Base-by-base conservation (phyloP, 1,140 invertebrate genomes). In the Cotesia glomerata region DNA sequence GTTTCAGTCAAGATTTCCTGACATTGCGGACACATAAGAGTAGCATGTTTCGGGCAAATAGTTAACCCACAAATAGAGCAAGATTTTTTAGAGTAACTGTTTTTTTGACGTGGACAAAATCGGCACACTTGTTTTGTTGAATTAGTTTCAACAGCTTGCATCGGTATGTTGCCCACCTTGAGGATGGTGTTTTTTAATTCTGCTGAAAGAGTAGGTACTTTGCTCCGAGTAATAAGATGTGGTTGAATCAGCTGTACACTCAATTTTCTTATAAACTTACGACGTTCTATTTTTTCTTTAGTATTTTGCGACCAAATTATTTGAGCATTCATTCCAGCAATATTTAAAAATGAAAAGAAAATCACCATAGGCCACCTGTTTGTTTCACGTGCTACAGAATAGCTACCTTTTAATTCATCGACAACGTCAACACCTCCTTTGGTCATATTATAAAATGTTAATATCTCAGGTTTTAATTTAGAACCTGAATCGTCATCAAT, bases 391-490 rank as follows among this genome's bases (percentile, higher is more conserved):
- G 74, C 61, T 9, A 78, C 76, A 63, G 69, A 74, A 75, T 82
- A 84, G 36, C 5, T 77, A 3, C 61, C 73, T 32, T 78, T 77
- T 54, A 81, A 68, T 69, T 83, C 36, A 70, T 86, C 83, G 66
- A 83, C 78, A 8, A 72, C 54, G 81, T 84, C 80, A 3, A 84
- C 82, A 8, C 79, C 81, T 56, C 69, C 74, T 72, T 84, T 82
- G 68, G 77, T 84, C n/a, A 26, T 39, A 39, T 59, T 63, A 54
- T 62, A 63, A 66, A 79, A 80, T 9, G 71, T 65, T 54, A 87
- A 80, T 49, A 88, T 85, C 26, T 87, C 78, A 51, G 84, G 84
- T 66, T 84, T 86, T 26, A 49, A 14, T 8, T 64, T 39, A 45
- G 11, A 18, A 26, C 78, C 62, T 0, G 62, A 45, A 8, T 64